Percentiles rank a stretch among this genome's conserved stretches.
These are phyloP conservation scores for Cydia fagiglandana DNA, from an alignment of 1,140 invertebrate species.

Conservation along the genomic window DNA sequence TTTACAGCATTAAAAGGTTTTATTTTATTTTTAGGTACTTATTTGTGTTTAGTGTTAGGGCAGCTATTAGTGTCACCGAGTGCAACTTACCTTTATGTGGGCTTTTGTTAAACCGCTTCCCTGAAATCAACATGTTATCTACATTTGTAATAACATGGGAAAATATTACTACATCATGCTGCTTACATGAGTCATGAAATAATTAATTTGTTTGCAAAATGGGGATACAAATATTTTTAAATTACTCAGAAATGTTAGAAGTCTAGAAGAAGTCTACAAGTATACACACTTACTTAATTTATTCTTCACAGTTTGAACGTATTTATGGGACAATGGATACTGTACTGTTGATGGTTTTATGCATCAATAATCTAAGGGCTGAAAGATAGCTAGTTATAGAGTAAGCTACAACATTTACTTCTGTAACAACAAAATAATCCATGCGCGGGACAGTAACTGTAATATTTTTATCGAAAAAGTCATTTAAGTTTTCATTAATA, in stretches of 20 bases:
- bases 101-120: slow-evolving; percentile 68
- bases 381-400: slow-evolving; percentile 31
- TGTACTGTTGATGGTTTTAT: background rate
- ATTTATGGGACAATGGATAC: background rate
- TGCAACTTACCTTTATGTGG: slow-evolving; percentile 70
- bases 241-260: background rate
- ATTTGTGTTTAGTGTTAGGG: slow-evolving; percentile 36
- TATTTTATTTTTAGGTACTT: slow-evolving; percentile 10
- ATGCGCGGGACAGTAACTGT: slow-evolving; percentile 72
- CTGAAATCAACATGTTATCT: slow-evolving; percentile 63
- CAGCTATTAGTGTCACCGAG: slow-evolving; percentile 45
- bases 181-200: slow-evolving; percentile 4
- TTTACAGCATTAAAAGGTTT: slow-evolving; percentile 39
- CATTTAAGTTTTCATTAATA: background rate
- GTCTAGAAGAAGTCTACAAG: background rate
- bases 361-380: background rate
- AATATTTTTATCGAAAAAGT: slow-evolving; percentile 34
- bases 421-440: slow-evolving; percentile 71
- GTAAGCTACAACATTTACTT: slow-evolving; percentile 56
- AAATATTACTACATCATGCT: slow-evolving; percentile 10
- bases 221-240: background rate
- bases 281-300: background rate
- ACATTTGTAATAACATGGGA: slow-evolving; percentile 26
- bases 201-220: background rate
- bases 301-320: background rate